These are phyloP conservation scores for Diplogasteroides magnus DNA, from an alignment of 1,140 invertebrate genomes.

Conservation along the genomic window DNA sequence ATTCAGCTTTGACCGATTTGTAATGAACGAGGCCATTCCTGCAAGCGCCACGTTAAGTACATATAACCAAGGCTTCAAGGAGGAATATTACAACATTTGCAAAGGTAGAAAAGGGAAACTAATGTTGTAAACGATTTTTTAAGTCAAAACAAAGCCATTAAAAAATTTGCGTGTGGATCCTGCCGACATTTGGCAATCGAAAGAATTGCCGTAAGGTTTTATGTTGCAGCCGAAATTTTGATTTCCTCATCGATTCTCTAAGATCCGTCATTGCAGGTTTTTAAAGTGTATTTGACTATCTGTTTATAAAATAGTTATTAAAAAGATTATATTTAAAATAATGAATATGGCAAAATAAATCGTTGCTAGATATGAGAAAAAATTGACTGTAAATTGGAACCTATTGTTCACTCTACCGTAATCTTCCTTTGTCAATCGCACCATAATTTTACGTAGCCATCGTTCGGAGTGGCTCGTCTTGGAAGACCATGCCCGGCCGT, in stretches of 20 bases:
- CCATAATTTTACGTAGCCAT: neutral
- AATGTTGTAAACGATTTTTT: too few species aligned
- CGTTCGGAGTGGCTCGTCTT: neutral
- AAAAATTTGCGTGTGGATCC: too few species aligned
- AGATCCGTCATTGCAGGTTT: too few species aligned
- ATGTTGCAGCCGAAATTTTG: too few species aligned
- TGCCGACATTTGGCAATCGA: too few species aligned
- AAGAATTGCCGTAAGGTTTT: too few species aligned
- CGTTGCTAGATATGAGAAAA: neutral
- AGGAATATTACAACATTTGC: too few species aligned
- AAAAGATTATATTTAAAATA: neutral
- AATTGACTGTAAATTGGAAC: neutral
- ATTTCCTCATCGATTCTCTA: too few species aligned
- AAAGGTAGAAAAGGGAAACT: too few species aligned
- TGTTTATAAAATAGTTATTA: neutral
- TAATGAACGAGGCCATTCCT: neutral
- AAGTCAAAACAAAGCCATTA: too few species aligned
- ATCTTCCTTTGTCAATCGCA: neutral
- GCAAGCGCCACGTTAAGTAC: too few species aligned
- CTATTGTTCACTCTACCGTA: neutral
- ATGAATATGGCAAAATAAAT: neutral
- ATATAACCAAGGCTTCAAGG: too few species aligned
- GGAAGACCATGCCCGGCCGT: conserved; percentile 23
- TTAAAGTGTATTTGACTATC: neutral
- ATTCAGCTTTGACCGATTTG: neutral